Evolutionary conservation across 2,113 vertebrate species (phyloP).

Genomic region (Menura novaehollandiae): DNA sequence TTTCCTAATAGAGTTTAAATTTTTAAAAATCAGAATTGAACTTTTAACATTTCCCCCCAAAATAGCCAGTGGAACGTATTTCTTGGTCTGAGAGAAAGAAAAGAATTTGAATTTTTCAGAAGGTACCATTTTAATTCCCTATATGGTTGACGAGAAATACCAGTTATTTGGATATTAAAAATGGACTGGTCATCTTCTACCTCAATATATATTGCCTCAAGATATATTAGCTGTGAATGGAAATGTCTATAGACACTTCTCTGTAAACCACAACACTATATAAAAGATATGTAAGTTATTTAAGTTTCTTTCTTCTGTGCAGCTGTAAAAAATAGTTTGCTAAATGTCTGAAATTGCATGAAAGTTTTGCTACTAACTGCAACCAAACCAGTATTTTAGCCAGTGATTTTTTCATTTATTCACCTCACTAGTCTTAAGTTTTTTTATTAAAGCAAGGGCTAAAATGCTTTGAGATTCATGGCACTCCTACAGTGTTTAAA

Average conservation of each 20-base stretch:
- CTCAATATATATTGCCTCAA: background rate
- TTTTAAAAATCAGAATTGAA: background rate
- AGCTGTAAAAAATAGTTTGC: background rate
- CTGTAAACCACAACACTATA: background rate
- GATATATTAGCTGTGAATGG: background rate
- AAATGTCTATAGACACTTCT: background rate
- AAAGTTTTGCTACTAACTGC: background rate
- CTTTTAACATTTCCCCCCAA: fast-evolving
- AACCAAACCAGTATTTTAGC: background rate
- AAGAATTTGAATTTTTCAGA: background rate
- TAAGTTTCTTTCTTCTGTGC: background rate
- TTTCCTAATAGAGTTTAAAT: background rate
- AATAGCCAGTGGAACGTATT: background rate
- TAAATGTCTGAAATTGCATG: background rate
- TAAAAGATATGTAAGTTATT: background rate
- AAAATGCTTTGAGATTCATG: background rate
- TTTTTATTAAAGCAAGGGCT: background rate
- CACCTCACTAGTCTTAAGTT: background rate
- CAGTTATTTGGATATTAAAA: background rate
- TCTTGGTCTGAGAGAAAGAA: background rate
- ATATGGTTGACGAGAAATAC: background rate
- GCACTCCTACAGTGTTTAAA: background rate
- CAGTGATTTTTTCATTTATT: background rate
- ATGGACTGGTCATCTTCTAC: background rate
- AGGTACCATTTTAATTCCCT: background rate